Percentiles rank a stretch among this genome's conserved stretches.
phyloP scores from a whole-genome alignment of 2,888 invertebrate genomes.

The Drosophila recens region DNA sequence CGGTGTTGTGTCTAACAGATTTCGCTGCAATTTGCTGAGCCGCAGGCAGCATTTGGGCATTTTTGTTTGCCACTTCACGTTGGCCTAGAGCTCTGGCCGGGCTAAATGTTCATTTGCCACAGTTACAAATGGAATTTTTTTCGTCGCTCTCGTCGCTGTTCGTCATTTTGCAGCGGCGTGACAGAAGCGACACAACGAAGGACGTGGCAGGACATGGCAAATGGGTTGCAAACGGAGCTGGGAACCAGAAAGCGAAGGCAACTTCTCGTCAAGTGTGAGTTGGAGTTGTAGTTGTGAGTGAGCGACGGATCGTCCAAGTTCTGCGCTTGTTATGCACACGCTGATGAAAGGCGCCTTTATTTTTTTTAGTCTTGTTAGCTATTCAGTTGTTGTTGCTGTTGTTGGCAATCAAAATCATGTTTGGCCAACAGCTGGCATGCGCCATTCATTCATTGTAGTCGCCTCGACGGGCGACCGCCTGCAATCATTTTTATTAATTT shows the following conservation, averaged over 20 bases:
- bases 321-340: constrained; percentile 72
- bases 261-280: constrained; percentile 36
- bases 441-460: constrained; percentile 76
- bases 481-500: constrained; percentile 80
- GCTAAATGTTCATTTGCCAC: constrained; percentile 57
- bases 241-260: constrained; percentile 29
- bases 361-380: constrained; percentile 14
- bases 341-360: constrained; percentile 67
- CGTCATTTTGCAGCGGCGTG: constrained; percentile 71
- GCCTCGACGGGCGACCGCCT: constrained; percentile 52
- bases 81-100: constrained; percentile 19
- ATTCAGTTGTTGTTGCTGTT: constrained; percentile 44
- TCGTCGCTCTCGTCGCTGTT: constrained; percentile 58
- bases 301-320: constrained; percentile 58
- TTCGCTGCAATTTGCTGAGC: constrained; percentile 38
- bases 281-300: constrained; percentile 43
- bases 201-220: constrained; percentile 58
- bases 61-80: constrained; percentile 29
- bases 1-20: constrained; percentile 35
- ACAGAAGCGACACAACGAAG: constrained; percentile 54
- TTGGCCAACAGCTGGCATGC: constrained; percentile 78
- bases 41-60: constrained; percentile 30
- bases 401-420: constrained; percentile 77
- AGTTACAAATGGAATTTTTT: constrained; percentile 45
- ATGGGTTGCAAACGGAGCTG: constrained; percentile 56